Evolutionary conservation across 23 tunicate species (phyloP), one percentile per base, ranked within the genome.

Genomic region (Ciona savignyi): DNA sequence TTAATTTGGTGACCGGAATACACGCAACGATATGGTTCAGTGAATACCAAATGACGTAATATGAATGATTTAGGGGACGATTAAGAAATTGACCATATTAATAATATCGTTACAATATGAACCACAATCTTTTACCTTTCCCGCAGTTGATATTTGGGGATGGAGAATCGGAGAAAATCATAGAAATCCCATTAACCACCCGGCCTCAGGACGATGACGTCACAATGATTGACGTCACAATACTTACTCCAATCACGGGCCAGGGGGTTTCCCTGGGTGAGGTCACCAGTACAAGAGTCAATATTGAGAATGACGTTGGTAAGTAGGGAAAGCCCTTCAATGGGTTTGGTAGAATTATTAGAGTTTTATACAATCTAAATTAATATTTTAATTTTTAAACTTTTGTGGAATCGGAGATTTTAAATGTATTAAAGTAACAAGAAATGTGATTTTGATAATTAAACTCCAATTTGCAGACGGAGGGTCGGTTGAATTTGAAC

Each of bases 231-330:
- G 97, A 91, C 75, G 86, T 76, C 68, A 83, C 80, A 0, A 49
- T 91, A 70, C 79, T 91, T 28, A 85, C 97, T 0, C 97, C 97
- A 25, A 80, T 75, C 23, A 66, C 77, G 22, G 80, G 85, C 2
- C 72, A 70, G 24, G 97, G 84, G 25, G 85, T 74, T 28, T 27
- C 74, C 23, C 80, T 91, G 27, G 97, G 97, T 26, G 97, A 91
- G 48, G 80, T 68, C 34, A 81, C 80, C 9, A 56, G 83, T 11
- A 80, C 97, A 22, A 85, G 75, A 32, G 91, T 85, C 19, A 76
- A 78, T 24, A 92, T 91, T 49, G 35, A 76, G 31, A 91, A 91
- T 51, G 97, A 91, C 61, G 11, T 91, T 21, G 97, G 97, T 91
- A 34, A 75, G 79, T 27, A 20, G 33, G 56, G 56, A n/a, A n/a